Evolutionary conservation across 2,113 vertebrate species (phyloP).

Genomic region (Calidris pygmaea): DNA sequence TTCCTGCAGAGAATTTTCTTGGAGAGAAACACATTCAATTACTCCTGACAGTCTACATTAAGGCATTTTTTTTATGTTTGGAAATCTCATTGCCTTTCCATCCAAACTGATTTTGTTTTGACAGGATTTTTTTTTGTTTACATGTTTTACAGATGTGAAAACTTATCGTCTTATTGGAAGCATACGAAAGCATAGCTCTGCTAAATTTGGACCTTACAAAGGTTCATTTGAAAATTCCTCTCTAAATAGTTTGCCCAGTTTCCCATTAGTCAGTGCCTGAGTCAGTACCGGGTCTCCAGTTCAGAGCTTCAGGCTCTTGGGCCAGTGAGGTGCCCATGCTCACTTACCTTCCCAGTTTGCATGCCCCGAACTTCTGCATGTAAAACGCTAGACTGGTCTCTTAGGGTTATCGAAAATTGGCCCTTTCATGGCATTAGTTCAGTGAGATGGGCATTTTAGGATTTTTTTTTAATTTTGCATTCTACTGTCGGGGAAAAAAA

Average conservation of each 20-base stretch:
- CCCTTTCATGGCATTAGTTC: neutral
- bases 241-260: neutral
- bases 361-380: neutral
- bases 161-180: neutral
- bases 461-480: neutral
- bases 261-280: neutral
- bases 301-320: neutral
- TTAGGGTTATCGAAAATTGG: neutral
- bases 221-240: neutral
- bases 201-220: neutral
- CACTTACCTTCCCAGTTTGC: neutral
- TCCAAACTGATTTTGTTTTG: neutral
- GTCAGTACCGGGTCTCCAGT: neutral
- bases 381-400: neutral
- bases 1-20: neutral
- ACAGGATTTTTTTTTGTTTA: neutral
- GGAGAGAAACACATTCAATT: neutral
- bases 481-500: neutral
- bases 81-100: neutral
- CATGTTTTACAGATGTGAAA: neutral
- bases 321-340: neutral
- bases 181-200: neutral
- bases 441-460: neutral
- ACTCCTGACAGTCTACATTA: neutral
- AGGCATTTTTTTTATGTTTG: neutral